Percentiles rank a stretch among this genome's conserved stretches.
Evolutionary conservation across 2,797 vertebrate species (phyloP).

Genomic region (Bradypodion pumilum): DNA sequence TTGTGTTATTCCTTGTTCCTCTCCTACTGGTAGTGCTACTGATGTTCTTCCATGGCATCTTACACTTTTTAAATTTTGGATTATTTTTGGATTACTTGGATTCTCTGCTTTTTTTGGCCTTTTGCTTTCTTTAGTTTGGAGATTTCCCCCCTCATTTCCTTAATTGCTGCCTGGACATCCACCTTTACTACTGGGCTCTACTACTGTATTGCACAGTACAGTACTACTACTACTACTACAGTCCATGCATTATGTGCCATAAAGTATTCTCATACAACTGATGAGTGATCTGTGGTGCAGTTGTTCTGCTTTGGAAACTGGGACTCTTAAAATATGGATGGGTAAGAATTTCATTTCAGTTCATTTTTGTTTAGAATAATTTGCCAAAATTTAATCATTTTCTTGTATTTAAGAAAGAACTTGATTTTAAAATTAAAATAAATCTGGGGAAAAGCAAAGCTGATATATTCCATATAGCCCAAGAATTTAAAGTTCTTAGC

Average conservation of each 20-base stretch:
- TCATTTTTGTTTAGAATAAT: background rate
- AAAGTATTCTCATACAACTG: too few relatives aligned
- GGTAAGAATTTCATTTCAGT: background rate
- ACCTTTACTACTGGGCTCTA: background rate
- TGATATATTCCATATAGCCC: too few relatives aligned
- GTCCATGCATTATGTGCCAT: too few relatives aligned
- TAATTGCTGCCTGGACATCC: too few relatives aligned
- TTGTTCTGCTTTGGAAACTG: background rate
- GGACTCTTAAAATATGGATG: background rate
- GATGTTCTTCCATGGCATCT: background rate
- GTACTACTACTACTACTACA: too few relatives aligned
- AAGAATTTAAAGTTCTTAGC: too few relatives aligned
- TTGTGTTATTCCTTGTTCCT: too few relatives aligned
- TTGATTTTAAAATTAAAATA: too few relatives aligned
- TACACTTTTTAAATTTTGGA: background rate
- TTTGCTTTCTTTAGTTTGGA: too few relatives aligned
- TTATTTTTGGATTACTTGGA: background rate
- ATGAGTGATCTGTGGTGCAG: background rate
- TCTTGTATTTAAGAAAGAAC: background rate
- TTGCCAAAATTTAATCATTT: background rate
- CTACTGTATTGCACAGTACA: too few relatives aligned
- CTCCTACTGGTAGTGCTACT: background rate
- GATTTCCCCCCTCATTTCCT: too few relatives aligned
- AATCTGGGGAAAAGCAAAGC: too few relatives aligned
- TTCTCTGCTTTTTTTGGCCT: background rate